Evolutionary conservation across 2,888 invertebrate genomes (phyloP).

Genomic region (Aphidius colemani): DNA sequence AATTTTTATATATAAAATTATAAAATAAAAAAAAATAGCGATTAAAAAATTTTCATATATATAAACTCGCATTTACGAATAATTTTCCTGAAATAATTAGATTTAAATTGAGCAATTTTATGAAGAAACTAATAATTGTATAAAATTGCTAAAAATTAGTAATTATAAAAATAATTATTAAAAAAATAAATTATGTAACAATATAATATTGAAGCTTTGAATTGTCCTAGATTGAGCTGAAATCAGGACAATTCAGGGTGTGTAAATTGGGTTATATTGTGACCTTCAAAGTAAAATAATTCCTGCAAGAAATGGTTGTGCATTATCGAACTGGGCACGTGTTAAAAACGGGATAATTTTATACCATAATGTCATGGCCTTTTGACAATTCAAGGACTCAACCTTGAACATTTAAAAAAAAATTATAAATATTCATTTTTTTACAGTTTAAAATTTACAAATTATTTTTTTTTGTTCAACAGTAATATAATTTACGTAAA

Average conservation of each 20-base stretch:
- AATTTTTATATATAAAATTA: too few species aligned
- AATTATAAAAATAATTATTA: too few species aligned
- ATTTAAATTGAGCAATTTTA: neutral
- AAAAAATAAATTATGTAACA: neutral
- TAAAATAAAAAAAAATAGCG: neutral
- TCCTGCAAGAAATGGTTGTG: constrained; percentile 39
- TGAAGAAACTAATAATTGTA: neutral
- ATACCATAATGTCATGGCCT: constrained; percentile 38
- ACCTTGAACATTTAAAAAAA: too few species aligned
- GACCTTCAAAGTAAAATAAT: constrained; percentile 45
- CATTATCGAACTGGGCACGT: constrained; percentile 52
- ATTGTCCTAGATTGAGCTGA: constrained; percentile 16
- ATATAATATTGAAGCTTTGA: neutral
- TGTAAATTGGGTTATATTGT: constrained; percentile 39
- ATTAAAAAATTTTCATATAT: neutral
- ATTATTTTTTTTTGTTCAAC: too few species aligned
- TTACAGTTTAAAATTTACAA: neutral
- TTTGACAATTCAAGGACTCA: neutral
- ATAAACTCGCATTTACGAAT: too few species aligned
- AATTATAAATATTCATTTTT: too few species aligned
- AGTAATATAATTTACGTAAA: neutral
- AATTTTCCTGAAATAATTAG: too few species aligned
- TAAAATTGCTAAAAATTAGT: too few species aligned
- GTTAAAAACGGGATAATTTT: constrained; percentile 38
- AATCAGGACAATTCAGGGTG: constrained; percentile 24